phyloP scores from a whole-genome alignment of 1,140 invertebrate species.

The Anthonomus grandis region DNA sequence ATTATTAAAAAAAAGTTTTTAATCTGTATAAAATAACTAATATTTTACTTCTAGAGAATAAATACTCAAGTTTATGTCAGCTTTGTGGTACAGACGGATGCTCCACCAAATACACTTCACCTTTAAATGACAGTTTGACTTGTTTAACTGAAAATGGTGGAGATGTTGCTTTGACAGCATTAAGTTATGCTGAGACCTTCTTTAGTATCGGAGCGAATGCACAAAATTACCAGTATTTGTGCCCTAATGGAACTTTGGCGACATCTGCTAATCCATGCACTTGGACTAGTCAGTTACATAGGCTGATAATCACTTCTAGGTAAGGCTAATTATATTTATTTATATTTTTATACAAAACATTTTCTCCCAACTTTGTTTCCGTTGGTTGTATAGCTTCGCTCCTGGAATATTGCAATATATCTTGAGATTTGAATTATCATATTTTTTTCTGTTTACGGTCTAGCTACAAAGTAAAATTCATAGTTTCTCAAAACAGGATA shows the following conservation, averaged over 20 bases:
- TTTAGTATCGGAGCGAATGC: constrained; percentile 30
- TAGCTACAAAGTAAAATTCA: no score
- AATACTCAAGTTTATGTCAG: constrained; percentile 52
- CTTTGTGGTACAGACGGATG: constrained; percentile 48
- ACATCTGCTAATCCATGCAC: constrained; percentile 51
- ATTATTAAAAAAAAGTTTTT: constrained; percentile 40
- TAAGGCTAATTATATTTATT: no score
- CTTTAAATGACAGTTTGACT: constrained; percentile 48
- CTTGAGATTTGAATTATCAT: no score
- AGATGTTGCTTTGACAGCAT: constrained; percentile 56
- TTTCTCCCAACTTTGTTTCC: no score
- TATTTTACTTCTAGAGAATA: constrained; percentile 46
- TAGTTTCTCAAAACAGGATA: no score
- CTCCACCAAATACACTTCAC: constrained; percentile 15
- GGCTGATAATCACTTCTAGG: constrained; percentile 53
- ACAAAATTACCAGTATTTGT: constrained; percentile 51
- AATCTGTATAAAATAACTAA: not conserved
- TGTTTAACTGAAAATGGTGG: constrained; percentile 53
- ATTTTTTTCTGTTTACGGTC: no score
- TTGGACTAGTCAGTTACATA: constrained; percentile 60
- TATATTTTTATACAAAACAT: no score
- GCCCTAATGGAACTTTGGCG: constrained; percentile 59
- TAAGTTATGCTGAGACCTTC: constrained; percentile 40
- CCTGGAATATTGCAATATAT: no score
- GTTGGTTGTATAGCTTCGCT: no score